A percentile compares a stretch with the other conserved stretches of the same genome.
phyloP scores from a whole-genome alignment of 2,888 invertebrate species.

The Xestia c-nigrum region DNA sequence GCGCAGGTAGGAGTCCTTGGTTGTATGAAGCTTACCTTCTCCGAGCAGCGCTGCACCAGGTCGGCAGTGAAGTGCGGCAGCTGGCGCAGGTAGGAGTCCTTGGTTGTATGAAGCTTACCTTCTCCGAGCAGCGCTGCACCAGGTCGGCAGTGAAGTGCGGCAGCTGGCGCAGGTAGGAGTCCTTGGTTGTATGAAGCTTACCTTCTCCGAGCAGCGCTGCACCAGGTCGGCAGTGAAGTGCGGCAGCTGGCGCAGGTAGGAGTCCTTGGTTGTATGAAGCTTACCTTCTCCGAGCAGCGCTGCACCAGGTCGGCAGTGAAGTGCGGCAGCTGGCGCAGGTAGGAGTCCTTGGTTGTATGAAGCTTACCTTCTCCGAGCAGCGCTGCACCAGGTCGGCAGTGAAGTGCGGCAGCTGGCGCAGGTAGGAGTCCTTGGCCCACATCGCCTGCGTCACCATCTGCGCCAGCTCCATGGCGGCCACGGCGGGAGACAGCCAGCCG shows the following conservation, averaged over 20 bases:
- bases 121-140: constrained; percentile 97
- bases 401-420: constrained; percentile 99
- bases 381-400: constrained; percentile 96
- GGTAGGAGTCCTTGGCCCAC: constrained; percentile 99
- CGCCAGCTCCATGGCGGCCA: constrained; percentile 99
- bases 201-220: constrained; percentile 97
- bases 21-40: no score
- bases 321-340: constrained; percentile 99
- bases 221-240: constrained; percentile 97
- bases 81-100: constrained; percentile 99
- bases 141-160: constrained; percentile 98
- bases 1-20: constrained; percentile 98
- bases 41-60: constrained; percentile 97
- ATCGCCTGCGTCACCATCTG: constrained; percentile 99
- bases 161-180: constrained; percentile 98
- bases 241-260: constrained; percentile 98
- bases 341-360: constrained; percentile 99
- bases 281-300: constrained; percentile 97
- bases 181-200: no score
- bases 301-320: constrained; percentile 97
- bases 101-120: no score
- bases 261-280: no score
- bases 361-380: constrained; percentile 97
- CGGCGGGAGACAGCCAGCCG: constrained; percentile 99
- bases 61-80: constrained; percentile 98